Base-by-base conservation (phyloP, 2,888 invertebrate species). In the Gnatocerus cornutus region DNA sequence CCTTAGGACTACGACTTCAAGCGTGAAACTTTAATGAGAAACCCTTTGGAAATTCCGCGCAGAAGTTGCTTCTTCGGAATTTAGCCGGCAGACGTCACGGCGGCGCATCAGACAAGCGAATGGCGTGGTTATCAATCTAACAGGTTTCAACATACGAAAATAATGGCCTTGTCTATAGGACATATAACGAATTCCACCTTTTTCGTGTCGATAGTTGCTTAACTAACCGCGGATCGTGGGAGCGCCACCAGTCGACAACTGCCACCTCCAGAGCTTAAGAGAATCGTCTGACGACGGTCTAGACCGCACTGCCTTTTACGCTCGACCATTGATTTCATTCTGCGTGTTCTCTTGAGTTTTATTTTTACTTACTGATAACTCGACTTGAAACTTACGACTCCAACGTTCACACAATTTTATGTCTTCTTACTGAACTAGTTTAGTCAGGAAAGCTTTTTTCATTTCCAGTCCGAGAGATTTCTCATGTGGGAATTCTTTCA, bases 131-230 rank as follows among this genome's bases (percentile, higher is more conserved):
- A 67, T 71, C 71, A 68, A 68, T 58, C 59, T 48, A 64, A 73
- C 74, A 75, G 71, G 76, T 74, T 74, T 74, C 73, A 72, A 76
- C 72, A 73, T 68, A 76, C 58, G 71, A 74, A 76, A 73, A 71
- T 69, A 67, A 75, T 73, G 71, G 69, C 39, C 56, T 39, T 21
- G 48, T 52, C 37, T 50, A 33, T 21, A 71, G 50, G 58, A 65
- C 52, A 56, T 63, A 30, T 65, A 73, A 74, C 69, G 50, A 71
- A 76, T 77, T 77, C 77, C 76, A 75, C 77, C 76, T 76, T 74
- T 77, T 77, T 72, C 75, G 61, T 77, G 77, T 77, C 67, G 16
- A 27, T 66, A 70, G 69, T 75, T 76, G 69, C 29, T 30, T 4
- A 8, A 71, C 59, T 64, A 72, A 66, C 61, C 68, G 72, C 69